Evolutionary conservation across 2,888 invertebrate species (phyloP).

Genomic region (Branchipolynoe longqiensis): DNA sequence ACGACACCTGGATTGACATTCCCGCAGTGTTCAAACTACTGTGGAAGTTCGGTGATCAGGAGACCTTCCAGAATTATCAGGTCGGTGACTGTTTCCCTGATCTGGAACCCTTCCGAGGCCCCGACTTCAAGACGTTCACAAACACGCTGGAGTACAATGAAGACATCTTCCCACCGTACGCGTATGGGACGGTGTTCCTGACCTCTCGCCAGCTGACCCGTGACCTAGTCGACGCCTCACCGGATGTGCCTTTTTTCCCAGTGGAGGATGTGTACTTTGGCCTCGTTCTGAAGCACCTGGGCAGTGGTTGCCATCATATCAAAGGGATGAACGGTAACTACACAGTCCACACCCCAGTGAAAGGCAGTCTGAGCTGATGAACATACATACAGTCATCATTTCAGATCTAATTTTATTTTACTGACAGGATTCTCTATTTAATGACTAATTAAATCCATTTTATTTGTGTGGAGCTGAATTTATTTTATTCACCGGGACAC

Average conservation of each 20-base stretch:
- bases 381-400: no score
- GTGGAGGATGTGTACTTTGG: conserved; percentile 40
- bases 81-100: background rate
- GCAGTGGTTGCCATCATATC: conserved; percentile 23
- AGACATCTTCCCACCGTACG: conserved; percentile 26
- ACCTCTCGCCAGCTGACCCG: background rate
- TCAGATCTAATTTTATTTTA: no score
- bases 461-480: no score
- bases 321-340: background rate
- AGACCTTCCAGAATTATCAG: conserved; percentile 1
- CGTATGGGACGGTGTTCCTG: background rate
- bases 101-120: background rate
- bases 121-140: background rate
- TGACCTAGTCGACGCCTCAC: conserved; percentile 1
- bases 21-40: background rate
- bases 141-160: background rate
- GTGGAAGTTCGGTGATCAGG: background rate
- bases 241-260: conserved; percentile 12
- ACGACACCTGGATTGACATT: conserved; percentile 4
- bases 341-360: no score
- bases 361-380: no score
- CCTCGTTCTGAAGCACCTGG: background rate
- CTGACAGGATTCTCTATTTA: no score
- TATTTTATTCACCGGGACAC: no score
- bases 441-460: no score